Percentiles rank a stretch among this genome's conserved stretches.
These are phyloP conservation scores for Corapipo altera DNA, from an alignment of 2,113 vertebrate genomes.

Conservation along the genomic window DNA sequence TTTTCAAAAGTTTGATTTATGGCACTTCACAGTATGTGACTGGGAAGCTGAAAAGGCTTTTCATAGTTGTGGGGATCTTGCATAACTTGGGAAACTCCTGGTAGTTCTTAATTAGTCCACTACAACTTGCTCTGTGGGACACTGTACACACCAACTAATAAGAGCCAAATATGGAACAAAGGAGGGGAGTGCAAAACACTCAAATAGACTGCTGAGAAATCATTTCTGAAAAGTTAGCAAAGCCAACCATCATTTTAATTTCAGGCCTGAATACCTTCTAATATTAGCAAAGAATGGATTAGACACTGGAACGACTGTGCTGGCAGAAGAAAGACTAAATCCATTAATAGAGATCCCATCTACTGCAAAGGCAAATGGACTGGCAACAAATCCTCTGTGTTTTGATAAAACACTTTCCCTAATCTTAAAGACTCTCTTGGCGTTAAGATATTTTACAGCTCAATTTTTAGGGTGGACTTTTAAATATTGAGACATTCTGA, in stretches of 20 bases:
- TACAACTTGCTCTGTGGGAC: neutral
- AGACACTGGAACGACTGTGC: neutral
- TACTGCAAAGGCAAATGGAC: neutral
- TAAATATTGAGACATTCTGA: neutral
- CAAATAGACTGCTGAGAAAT: conserved; percentile 22
- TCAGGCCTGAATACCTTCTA: conserved; percentile 19
- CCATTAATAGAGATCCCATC: neutral
- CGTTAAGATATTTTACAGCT: neutral
- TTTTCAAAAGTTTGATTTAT: neutral
- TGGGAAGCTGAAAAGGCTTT: conserved; percentile 21
- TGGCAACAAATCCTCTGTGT: neutral
- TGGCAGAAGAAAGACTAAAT: conserved; percentile 23
- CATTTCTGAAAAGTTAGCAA: neutral
- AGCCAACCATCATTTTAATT: conserved; percentile 21
- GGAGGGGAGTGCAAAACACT: conserved; percentile 20
- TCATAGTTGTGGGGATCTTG: conserved; percentile 38
- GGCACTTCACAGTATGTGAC: neutral
- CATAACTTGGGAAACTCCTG: conserved; percentile 26
- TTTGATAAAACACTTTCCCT: neutral
- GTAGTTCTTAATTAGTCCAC: conserved; percentile 51
- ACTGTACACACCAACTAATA: neutral
- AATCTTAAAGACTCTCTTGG: neutral
- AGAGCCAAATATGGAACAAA: conserved; percentile 24
- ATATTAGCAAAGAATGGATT: conserved; percentile 26
- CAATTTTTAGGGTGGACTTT: neutral